Evolutionary conservation across 2,113 vertebrate species (phyloP).

Genomic region (Tauraco erythrolophus): DNA sequence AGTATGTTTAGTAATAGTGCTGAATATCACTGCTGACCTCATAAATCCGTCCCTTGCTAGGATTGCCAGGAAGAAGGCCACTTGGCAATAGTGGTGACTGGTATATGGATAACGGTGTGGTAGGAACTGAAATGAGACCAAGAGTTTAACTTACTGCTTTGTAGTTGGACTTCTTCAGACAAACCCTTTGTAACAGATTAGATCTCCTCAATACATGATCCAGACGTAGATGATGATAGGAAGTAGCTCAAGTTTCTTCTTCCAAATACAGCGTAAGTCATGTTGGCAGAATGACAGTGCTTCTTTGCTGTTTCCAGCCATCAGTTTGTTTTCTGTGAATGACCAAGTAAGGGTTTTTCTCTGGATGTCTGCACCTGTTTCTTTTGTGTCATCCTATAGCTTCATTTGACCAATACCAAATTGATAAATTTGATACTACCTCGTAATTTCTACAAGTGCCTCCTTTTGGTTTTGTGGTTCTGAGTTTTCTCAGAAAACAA

Average conservation of each 20-base stretch:
- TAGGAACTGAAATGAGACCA: neutral
- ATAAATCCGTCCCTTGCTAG: neutral
- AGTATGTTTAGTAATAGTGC: no score
- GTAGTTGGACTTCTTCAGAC: neutral
- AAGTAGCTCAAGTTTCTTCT: neutral
- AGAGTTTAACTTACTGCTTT: neutral
- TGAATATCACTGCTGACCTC: neutral
- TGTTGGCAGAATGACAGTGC: neutral
- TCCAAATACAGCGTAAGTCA: neutral
- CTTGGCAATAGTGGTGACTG: neutral
- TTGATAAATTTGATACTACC: neutral
- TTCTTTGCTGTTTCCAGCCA: neutral
- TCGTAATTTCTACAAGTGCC: neutral
- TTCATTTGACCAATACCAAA: neutral
- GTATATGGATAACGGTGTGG: neutral
- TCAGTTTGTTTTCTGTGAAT: neutral
- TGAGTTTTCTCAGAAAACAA: neutral
- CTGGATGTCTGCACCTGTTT: neutral
- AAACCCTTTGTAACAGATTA: neutral
- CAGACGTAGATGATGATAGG: neutral
- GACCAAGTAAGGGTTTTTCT: neutral
- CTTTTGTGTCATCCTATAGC: accelerated
- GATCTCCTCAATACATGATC: neutral
- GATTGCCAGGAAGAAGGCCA: neutral
- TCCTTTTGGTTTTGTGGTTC: neutral